Evolutionary conservation across 35 echinoderm and acorn worm species (phyloP).

Genomic region (Anneissia japonica): DNA sequence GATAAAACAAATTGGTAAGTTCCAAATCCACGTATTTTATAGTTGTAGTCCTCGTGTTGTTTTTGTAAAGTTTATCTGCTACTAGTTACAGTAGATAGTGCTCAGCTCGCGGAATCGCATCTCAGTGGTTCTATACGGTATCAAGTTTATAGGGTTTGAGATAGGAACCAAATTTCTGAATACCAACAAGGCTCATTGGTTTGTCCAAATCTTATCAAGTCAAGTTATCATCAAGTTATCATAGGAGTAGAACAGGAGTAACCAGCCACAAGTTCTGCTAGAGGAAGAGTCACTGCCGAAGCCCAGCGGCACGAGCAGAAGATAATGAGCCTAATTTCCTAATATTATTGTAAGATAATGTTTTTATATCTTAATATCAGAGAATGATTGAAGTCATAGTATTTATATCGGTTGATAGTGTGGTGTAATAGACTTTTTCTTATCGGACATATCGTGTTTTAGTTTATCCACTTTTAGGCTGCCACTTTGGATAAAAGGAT

Average conservation of each 20-base stretch:
- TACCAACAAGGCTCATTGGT: not conserved
- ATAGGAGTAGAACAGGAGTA: not conserved
- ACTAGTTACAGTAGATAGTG: not conserved
- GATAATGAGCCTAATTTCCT: not conserved
- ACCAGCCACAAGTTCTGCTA: not conserved
- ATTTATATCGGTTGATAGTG: too few relatives aligned
- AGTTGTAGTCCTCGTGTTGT: too few relatives aligned
- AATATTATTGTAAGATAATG: not conserved
- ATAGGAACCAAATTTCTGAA: not conserved
- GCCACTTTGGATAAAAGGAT: too few relatives aligned
- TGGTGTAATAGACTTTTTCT: too few relatives aligned
- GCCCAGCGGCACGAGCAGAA: not conserved
- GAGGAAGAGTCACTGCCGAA: not conserved
- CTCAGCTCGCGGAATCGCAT: not conserved
- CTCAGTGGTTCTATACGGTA: not conserved
- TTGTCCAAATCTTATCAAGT: not conserved
- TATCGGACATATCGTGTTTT: not conserved
- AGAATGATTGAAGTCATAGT: not conserved
- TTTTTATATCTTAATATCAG: not conserved
- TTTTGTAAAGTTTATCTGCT: not conserved
- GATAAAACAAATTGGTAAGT: not conserved
- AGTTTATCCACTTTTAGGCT: too few relatives aligned
- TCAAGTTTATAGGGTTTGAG: not conserved
- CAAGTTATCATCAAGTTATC: not conserved
- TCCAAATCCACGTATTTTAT: not conserved